A percentile compares a stretch with the other conserved stretches of the same genome.
These are phyloP conservation scores for Diadema setosum DNA, from an alignment of 35 echinoderm and acorn worm species.

Conservation along the genomic window DNA sequence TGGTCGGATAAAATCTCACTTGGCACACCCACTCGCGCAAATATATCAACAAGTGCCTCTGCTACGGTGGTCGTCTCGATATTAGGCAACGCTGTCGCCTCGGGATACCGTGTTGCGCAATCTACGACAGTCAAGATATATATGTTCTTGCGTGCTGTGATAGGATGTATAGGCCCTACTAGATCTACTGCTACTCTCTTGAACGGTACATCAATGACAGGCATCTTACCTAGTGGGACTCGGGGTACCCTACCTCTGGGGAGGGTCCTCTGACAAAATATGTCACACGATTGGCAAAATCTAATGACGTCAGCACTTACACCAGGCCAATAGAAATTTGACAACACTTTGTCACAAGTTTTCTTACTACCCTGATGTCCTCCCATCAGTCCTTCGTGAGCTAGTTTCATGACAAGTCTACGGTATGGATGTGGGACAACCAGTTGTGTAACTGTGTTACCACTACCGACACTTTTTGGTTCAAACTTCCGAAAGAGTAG, in stretches of 20 bases:
- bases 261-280: slow-evolving; percentile 31
- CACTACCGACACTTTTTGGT: not conserved
- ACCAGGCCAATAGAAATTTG: slow-evolving; percentile 53
- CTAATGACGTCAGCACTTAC: slow-evolving; percentile 28
- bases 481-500: slow-evolving; percentile 18
- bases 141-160: not conserved
- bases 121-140: slow-evolving; percentile 29
- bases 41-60: slow-evolving; percentile 43
- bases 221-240: slow-evolving; percentile 47
- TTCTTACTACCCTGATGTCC: slow-evolving; percentile 53
- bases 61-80: slow-evolving; percentile 40
- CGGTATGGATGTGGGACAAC: slow-evolving; percentile 21
- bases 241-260: slow-evolving; percentile 15
- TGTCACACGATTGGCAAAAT: slow-evolving; percentile 51
- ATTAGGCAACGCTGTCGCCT: not conserved
- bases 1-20: not conserved
- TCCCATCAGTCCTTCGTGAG: slow-evolving; percentile 48
- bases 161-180: slow-evolving; percentile 37
- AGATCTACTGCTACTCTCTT: slow-evolving; percentile 29
- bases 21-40: slow-evolving; percentile 16
- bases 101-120: slow-evolving; percentile 34
- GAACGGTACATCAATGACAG: slow-evolving; percentile 37
- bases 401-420: slow-evolving; percentile 25
- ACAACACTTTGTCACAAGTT: slow-evolving; percentile 23
- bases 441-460: slow-evolving; percentile 25